Base-by-base conservation (phyloP, 2,113 vertebrate species). In the Sebastes schlegelii region DNA sequence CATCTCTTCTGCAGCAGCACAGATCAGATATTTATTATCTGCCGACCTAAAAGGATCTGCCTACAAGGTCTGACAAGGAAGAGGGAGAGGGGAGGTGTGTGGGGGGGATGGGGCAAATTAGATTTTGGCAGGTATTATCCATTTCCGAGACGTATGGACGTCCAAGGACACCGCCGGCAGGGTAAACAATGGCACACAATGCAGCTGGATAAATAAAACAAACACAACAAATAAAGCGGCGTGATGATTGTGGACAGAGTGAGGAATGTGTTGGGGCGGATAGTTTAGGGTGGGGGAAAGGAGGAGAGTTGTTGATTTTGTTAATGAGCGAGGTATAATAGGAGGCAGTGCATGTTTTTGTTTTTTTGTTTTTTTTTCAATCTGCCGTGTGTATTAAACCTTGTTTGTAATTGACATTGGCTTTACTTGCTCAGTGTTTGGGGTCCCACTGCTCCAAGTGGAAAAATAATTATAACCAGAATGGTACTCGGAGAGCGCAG, bases 111-210 rank as follows among this genome's bases (percentile, higher is more conserved):
- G 73, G 74, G 51, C 66, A 92, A 94, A 94, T 94, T 90, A 90
- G 86, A 94, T 93, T 82, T 81, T 87, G 93, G 80, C 92, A 94
- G 92, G 94, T 94, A 85, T 93, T 93, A 94, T 95, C 92, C 85
- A 62, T 92, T 92, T 90, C 77, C 10, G n/a, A 93, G 92, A 94
- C 70, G 83, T 88, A 93, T 94, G 86, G 85, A 81, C 9, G 89
- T 89, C 90, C 72, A 70, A 89, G 86, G 91, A 89, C 89, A 90
- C 43, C 19, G 93, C 94, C 93, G 64, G 88, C 90, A 91, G 94
- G 90, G 92, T 95, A 95, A 95, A 95, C 93, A 95, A 80, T 14
- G 80, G 83, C 71, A 60, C 83, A 86, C 60, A 23, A 67, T 76
- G 81, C 83, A 70, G 79, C 65, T 14, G 85, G 81, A 82, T 88